Percentiles rank a stretch among this genome's conserved stretches.
These are phyloP conservation scores for Natrix natrix DNA, from an alignment of 2,797 vertebrate genomes.

Conservation along the genomic window DNA sequence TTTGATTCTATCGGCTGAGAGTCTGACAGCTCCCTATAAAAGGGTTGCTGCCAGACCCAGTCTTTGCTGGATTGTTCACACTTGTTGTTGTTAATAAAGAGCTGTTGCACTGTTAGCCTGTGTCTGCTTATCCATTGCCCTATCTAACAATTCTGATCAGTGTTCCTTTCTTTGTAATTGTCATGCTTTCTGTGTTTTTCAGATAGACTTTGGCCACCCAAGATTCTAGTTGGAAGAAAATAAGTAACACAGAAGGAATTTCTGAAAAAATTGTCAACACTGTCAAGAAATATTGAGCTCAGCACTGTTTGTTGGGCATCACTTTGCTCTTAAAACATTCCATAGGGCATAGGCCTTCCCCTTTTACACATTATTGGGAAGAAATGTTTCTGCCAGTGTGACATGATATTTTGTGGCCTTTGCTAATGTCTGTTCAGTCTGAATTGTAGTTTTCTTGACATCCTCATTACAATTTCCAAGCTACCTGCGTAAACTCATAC, in stretches of 20 bases:
- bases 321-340: not conserved
- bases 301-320: not conserved
- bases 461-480: not conserved
- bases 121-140: no score
- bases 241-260: not conserved
- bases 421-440: not conserved
- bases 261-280: not conserved
- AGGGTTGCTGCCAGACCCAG: no score
- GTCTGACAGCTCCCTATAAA: no score
- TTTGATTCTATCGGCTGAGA: no score
- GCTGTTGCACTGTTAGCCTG: no score
- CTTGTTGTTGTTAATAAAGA: no score
- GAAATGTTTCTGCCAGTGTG: not conserved
- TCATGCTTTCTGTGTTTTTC: not conserved
- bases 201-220: not conserved
- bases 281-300: not conserved
- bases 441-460: not conserved
- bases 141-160: not conserved
- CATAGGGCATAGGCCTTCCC: not conserved
- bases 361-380: not conserved
- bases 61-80: no score
- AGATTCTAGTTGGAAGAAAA: not conserved
- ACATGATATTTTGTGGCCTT: not conserved
- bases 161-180: not conserved
- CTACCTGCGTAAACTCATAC: not conserved